phyloP scores from a whole-genome alignment of 2,797 vertebrate species.

The Eulemur albifrons region DNA sequence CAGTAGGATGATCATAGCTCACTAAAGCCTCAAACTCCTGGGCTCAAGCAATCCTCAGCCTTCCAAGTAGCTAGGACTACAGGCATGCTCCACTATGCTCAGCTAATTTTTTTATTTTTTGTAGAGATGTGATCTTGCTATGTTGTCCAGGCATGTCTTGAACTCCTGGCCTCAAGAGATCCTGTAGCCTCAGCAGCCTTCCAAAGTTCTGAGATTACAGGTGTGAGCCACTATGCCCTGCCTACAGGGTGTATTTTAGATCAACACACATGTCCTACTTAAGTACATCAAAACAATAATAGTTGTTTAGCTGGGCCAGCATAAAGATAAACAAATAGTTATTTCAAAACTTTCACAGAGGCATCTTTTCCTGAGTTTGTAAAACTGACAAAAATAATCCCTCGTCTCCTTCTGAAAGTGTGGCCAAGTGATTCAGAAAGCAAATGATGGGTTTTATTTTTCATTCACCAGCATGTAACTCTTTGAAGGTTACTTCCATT shows the following conservation, averaged over 20 bases:
- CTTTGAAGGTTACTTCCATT: background rate
- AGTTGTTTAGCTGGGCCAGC: background rate
- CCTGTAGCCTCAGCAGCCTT: background rate
- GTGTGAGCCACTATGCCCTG: background rate
- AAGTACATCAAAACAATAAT: background rate
- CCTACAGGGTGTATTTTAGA: background rate
- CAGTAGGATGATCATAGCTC: background rate
- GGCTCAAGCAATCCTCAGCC: background rate
- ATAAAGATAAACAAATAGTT: background rate
- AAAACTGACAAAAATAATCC: background rate
- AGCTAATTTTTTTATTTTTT: background rate
- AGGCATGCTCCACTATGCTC: background rate
- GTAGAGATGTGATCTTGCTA: background rate
- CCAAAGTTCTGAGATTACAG: background rate
- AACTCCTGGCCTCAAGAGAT: background rate
- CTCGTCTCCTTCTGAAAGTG: background rate
- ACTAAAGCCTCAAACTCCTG: background rate
- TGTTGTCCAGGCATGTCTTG: background rate
- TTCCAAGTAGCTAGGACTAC: background rate
- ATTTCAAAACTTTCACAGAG: background rate
- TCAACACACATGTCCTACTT: background rate
- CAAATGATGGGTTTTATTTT: background rate
- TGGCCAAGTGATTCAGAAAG: background rate
- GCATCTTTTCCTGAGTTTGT: background rate
- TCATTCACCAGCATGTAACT: background rate